These are phyloP conservation scores for Bothrops jararaca DNA, from an alignment of 2,113 vertebrate genomes.

Conservation along the genomic window DNA sequence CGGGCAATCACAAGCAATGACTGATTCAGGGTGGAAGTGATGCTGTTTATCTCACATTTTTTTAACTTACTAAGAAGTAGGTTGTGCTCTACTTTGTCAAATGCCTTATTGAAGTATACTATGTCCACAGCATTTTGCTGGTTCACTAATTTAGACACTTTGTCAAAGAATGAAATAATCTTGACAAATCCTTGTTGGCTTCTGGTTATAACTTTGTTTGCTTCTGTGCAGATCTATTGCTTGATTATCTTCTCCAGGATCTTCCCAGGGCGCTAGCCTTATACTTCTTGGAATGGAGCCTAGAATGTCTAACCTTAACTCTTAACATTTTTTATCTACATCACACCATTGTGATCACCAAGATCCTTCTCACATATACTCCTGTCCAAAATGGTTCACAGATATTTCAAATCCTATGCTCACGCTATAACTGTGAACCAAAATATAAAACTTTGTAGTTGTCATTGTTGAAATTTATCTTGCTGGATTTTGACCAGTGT, in stretches of 20 bases:
- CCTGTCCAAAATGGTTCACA: background rate
- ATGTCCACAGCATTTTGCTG: too few relatives aligned
- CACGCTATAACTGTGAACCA: background rate
- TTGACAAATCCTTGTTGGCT: too few relatives aligned
- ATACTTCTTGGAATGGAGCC: background rate
- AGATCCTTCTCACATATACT: background rate
- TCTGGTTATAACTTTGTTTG: too few relatives aligned
- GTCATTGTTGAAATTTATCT: background rate
- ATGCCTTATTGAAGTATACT: too few relatives aligned
- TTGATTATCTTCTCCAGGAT: too few relatives aligned
- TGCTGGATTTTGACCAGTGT: background rate
- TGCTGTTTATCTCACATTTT: too few relatives aligned
- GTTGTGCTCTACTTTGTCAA: too few relatives aligned
- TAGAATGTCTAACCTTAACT: background rate
- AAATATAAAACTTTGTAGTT: background rate
- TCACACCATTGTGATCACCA: background rate
- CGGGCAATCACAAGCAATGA: background rate
- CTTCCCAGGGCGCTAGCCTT: background rate
- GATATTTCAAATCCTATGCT: background rate
- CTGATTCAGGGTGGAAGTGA: background rate
- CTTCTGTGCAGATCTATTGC: too few relatives aligned
- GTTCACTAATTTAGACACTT: too few relatives aligned
- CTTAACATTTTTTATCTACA: background rate
- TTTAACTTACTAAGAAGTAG: too few relatives aligned
- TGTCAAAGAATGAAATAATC: too few relatives aligned